A percentile compares a stretch with the other conserved stretches of the same genome.
Conservation (phyloP, 2,797 vertebrate species). For the Cynopterus sphinx region DNA sequence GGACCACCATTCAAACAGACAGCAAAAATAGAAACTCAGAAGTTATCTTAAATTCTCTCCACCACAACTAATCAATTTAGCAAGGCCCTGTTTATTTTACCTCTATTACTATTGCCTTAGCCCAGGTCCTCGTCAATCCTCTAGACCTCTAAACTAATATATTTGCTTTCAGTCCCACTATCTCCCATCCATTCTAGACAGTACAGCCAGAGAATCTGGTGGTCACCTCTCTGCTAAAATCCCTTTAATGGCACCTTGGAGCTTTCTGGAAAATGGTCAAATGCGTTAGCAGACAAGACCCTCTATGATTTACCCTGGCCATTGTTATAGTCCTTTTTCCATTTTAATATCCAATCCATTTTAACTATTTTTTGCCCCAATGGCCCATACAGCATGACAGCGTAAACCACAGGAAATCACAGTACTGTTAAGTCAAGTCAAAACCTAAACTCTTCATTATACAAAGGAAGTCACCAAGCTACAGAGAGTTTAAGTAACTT, state of each 20-base stretch:
- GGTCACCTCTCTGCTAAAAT: not conserved
- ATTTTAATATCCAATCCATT: not conserved
- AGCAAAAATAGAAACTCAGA: not conserved
- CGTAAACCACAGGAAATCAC: not conserved
- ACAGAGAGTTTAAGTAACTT: not conserved
- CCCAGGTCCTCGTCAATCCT: not conserved
- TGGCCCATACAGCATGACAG: not conserved
- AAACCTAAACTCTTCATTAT: not conserved
- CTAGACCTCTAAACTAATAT: not conserved
- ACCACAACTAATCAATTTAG: not conserved
- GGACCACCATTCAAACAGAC: not conserved
- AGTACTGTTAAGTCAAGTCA: not conserved
- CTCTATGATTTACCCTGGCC: not conserved
- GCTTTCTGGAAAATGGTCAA: not conserved
- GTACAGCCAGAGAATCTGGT: not conserved
- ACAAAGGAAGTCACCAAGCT: constrained; percentile 2
- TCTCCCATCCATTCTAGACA: not conserved
- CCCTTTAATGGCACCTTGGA: not conserved
- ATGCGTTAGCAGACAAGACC: not conserved
- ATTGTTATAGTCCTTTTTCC: not conserved
- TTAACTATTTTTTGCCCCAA: not conserved
- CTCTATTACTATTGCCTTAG: not conserved
- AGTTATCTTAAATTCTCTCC: not conserved
- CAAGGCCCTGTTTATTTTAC: not conserved
- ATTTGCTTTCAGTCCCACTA: not conserved